Evolutionary conservation across 1,140 invertebrate genomes (phyloP).

Genomic region (Dendroctonus ponderosae): DNA sequence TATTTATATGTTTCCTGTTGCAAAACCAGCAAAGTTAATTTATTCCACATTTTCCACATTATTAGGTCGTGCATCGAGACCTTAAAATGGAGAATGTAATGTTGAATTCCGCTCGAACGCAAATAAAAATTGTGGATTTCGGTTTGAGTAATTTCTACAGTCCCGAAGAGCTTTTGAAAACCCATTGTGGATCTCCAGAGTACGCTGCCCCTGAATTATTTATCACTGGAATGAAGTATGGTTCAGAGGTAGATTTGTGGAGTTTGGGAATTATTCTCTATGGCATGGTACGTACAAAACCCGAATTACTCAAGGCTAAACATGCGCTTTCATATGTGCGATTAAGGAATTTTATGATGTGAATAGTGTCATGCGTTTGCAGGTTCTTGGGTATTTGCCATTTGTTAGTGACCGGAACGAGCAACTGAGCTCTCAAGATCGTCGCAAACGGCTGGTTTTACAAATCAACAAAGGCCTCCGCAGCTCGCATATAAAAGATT

Average conservation of each 20-base stretch:
- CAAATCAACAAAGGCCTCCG: conserved; percentile 64
- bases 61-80: conserved; percentile 56
- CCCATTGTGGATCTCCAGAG: conserved; percentile 73
- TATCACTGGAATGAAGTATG: conserved; percentile 61
- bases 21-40: no score
- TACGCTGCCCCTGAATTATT: conserved; percentile 75
- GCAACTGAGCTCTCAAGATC: conserved; percentile 55
- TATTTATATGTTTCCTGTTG: no score
- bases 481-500: conserved; percentile 51
- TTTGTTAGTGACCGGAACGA: conserved; percentile 55
- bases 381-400: conserved; percentile 64
- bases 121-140: conserved; percentile 75
- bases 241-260: conserved; percentile 75
- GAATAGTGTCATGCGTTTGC: conserved; percentile 20
- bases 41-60: no score
- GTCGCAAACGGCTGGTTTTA: conserved; percentile 59
- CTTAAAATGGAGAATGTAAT: conserved; percentile 78
- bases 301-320: no score
- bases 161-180: conserved; percentile 58
- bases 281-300: conserved; percentile 27
- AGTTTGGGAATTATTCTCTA: conserved; percentile 55
- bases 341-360: conserved; percentile 8
- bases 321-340: no score
- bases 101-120: conserved; percentile 63
- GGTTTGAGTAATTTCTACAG: conserved; percentile 67